These are phyloP conservation scores for Phania funesta DNA, from an alignment of 2,888 invertebrate species.

Conservation along the genomic window DNA sequence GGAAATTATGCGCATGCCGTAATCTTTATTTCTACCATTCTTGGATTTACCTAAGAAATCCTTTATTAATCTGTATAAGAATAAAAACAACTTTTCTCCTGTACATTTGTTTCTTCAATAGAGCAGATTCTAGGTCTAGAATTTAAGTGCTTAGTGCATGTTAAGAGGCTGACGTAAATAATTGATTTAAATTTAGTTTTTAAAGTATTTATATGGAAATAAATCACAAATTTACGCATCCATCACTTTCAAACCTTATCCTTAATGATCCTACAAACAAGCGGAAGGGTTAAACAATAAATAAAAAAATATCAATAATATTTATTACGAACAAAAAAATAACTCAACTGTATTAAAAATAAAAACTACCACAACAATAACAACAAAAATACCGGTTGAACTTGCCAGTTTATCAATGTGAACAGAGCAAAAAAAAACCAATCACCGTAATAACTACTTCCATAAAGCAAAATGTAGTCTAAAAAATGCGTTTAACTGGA, in stretches of 20 bases:
- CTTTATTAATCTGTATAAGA: too few species aligned
- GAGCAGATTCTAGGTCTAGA: neutral
- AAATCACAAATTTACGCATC: too few species aligned
- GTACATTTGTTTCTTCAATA: neutral
- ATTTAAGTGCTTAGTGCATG: too few species aligned
- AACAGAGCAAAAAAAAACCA: conserved; percentile 20
- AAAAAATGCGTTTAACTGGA: conserved; percentile 53
- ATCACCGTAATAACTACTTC: conserved; percentile 13
- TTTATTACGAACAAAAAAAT: neutral
- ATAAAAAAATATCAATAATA: neutral
- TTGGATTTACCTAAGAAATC: too few species aligned
- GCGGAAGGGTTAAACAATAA: neutral
- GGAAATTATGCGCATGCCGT: too few species aligned
- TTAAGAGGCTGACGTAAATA: too few species aligned
- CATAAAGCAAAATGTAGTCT: conserved; percentile 21
- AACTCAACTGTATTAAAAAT: conserved; percentile 5
- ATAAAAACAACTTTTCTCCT: neutral
- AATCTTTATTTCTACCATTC: too few species aligned
- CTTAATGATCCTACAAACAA: neutral
- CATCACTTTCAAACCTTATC: too few species aligned
- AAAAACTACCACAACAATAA: neutral
- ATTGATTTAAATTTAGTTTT: too few species aligned
- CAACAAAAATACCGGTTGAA: conserved; percentile 58
- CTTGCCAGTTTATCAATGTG: conserved; percentile 59
- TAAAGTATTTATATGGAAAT: too few species aligned